phyloP scores from a whole-genome alignment of 2,113 vertebrate species.

The Leucosticte australis region DNA sequence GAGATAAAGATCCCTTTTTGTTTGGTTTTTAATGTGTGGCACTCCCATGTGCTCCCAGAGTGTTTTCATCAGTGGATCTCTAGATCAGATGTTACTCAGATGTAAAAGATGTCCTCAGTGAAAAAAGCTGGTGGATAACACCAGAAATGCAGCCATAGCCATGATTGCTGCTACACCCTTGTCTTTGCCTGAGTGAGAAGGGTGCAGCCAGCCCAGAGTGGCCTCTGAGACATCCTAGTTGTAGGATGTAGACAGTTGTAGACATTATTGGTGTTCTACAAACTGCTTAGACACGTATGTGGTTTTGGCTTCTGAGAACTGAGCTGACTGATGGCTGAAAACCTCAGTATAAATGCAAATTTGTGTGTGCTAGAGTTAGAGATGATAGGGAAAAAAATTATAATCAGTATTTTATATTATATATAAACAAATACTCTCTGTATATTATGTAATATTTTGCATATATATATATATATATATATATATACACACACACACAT shows the following conservation, averaged over 20 bases:
- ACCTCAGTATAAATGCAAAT: background rate
- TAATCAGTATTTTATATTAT: background rate
- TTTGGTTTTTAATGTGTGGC: background rate
- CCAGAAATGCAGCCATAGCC: background rate
- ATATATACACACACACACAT: background rate
- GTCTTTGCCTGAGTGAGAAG: background rate
- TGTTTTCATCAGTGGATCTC: background rate
- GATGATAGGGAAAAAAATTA: background rate
- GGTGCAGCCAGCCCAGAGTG: background rate
- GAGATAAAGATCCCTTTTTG: background rate
- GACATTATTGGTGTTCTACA: background rate
- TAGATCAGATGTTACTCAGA: background rate
- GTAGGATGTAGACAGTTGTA: background rate
- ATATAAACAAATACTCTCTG: background rate
- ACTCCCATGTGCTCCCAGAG: background rate
- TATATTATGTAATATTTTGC: background rate
- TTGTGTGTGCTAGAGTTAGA: background rate
- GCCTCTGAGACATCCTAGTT: background rate
- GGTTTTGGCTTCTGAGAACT: slow-evolving; percentile 40
- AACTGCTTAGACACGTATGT: background rate
- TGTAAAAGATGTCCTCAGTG: background rate
- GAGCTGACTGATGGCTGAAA: background rate
- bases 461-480: background rate
- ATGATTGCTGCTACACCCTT: background rate
- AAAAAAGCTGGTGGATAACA: background rate